Evolutionary conservation across 2,797 vertebrate genomes (phyloP), one percentile per base, ranked within the genome.

Genomic region (Pangasius macronema): DNA sequence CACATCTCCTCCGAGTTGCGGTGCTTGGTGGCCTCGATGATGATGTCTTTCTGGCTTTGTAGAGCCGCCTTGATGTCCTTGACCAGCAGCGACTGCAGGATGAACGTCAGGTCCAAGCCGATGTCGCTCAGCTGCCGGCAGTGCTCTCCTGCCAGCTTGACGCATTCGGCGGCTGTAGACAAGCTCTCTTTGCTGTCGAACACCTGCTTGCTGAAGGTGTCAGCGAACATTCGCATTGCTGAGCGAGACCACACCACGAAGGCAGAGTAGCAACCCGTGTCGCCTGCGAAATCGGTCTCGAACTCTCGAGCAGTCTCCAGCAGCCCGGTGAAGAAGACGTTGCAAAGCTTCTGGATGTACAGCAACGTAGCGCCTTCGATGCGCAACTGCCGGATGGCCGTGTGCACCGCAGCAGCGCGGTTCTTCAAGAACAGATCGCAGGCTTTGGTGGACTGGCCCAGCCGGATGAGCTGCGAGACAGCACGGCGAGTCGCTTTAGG

Each of bases 1-100:
- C 99, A 99, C 98, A 99, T 98, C 95, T 99, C 99, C 94, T 99
- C 99, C 0, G 99, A 99, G 95, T 99, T 99, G 14, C 99, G 97
- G 91, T 99, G 99, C 88, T 97, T 99, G 70, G 98, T 99, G 93
- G 99, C 99, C 89, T 99, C 99, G 0, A 99, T 98, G 93, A 99
- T 98, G 91, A 99, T 97, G 89, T 99, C 98, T 88, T 99, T 99
- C 94, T 98, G 98, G 94, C 97, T 97, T 87, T 96, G 97, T 76
- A 99, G 94, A 18, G 96, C 98, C 0, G 96, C 97, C 90, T 96
- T 97, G 92, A 99, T 96, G 94, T 99, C 98, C 88, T 97, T 99
- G 27, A 99, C 97, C 90, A 99, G 95, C 42, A 99, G 95, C 0
- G 97, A 95, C 20, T 99, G 98, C 91, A 99, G 94, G 51, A 97